phyloP scores from a whole-genome alignment of 2,888 invertebrate species.

The Colostygia pectinataria region DNA sequence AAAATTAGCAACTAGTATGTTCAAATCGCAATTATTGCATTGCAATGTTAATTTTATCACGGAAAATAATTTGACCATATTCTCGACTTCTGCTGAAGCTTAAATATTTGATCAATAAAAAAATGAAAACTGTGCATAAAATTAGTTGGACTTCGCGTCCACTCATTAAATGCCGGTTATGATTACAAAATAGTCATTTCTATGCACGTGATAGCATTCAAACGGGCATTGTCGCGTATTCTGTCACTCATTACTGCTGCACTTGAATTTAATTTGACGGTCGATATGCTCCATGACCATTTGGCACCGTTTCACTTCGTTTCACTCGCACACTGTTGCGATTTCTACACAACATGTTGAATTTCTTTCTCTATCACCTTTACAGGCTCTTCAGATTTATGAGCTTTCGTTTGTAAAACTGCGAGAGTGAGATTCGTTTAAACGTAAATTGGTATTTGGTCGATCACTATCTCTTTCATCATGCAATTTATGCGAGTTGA shows the following conservation, averaged over 20 bases:
- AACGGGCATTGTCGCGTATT: slow-evolving; percentile 25
- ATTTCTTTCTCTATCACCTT: slow-evolving; percentile 61
- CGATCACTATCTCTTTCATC: slow-evolving; percentile 9
- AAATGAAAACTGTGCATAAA: slow-evolving; percentile 5
- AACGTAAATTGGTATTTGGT: slow-evolving; percentile 11
- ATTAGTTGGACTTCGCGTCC: slow-evolving; percentile 8
- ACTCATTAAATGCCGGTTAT: slow-evolving; percentile 10
- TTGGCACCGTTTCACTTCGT: slow-evolving; percentile 71
- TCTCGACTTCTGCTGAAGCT: neutral
- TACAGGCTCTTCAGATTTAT: slow-evolving; percentile 31
- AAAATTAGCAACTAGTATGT: no score
- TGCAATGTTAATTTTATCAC: no score
- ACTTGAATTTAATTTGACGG: slow-evolving; percentile 74
- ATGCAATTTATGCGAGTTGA: neutral
- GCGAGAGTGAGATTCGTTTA: slow-evolving; percentile 12
- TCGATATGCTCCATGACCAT: slow-evolving; percentile 72
- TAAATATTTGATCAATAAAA: slow-evolving; percentile 1
- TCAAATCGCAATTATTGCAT: no score
- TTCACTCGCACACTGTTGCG: slow-evolving; percentile 61
- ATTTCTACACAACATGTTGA: slow-evolving; percentile 60
- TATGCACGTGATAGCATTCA: slow-evolving; percentile 35
- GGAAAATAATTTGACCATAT: no score
- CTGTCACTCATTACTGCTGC: slow-evolving; percentile 53
- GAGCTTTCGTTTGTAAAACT: slow-evolving; percentile 23
- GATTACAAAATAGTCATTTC: slow-evolving; percentile 20